Base-by-base conservation (phyloP, 2,113 vertebrate species). In the Myotis brandtii region DNA sequence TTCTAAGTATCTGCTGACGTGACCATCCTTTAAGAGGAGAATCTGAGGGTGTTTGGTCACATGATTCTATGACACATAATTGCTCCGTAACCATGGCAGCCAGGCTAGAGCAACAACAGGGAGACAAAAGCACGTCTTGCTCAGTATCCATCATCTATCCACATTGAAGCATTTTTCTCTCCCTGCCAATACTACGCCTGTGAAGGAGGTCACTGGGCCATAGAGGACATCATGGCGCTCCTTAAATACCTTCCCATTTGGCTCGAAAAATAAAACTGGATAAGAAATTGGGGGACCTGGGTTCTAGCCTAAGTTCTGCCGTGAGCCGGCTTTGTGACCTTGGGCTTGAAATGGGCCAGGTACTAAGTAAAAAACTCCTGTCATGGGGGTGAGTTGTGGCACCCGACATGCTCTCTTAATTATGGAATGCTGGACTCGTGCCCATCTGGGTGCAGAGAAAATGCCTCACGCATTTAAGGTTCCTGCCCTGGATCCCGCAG, bases 1-100 rank as follows among this genome's bases (percentile, higher is more conserved):
- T 96, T 89, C n/a, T 43, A 13, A 48, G 1, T 82, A 64, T 86
- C 94, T 96, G 91, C 46, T 80, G 14, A 30, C 69, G 14, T 70
- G 56, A 80, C 17, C 43, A 67, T 69, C 32, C 17, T 86, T 72
- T 30, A 56, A 50, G 54, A 86, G 37, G 79, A 92, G 56, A 40
- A 7, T 14, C 9, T 66, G 23, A 75, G 43, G 10, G 52, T 59
- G 21, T 81, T 12, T 59, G 91, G 11, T 69, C 27, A 23, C 13
- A 73, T 77, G 46, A 50, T 48, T 62, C 32, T 89, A 23, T 20
- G 23, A 5, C 40, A 13, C 10, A 5, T 89, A 86, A 72, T 37
- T 77, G 3, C 20, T 75, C 9, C 21, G 79, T 89, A 52, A 59
- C 20, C 6, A 18, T 56, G 37, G 37, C 0, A 32, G 18, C 13